phyloP scores from a whole-genome alignment of 2,888 invertebrate species.

The Aquatica leii region DNA sequence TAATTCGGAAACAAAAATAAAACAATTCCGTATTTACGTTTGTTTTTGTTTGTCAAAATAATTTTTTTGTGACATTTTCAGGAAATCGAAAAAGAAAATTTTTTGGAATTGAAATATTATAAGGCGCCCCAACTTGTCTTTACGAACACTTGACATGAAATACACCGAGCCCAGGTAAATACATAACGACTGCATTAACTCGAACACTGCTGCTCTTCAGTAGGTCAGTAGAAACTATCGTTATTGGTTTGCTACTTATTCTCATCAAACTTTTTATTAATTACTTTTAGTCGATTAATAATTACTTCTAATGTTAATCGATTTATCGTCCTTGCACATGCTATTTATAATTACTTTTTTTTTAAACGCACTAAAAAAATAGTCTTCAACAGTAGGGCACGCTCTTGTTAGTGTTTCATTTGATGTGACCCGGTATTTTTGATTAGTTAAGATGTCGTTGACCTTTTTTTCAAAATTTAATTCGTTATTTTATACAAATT shows the following conservation, averaged over 20 bases:
- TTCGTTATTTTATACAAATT: too few species aligned
- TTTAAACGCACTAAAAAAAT: too few species aligned
- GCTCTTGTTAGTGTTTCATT: too few species aligned
- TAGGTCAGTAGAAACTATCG: constrained; percentile 35
- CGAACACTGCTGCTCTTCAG: constrained; percentile 22
- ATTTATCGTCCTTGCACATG: not conserved
- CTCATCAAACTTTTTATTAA: not conserved
- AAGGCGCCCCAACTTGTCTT: constrained; percentile 10
- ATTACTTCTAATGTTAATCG: constrained; percentile 2
- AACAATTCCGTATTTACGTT: constrained; percentile 1
- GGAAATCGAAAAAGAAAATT: constrained; percentile 22
- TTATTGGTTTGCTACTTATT: constrained; percentile 5
- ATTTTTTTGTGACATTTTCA: constrained; percentile 12
- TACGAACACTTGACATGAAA: constrained; percentile 26
- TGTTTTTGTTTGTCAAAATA: not conserved
- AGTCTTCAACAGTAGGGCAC: too few species aligned
- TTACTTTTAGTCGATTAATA: too few species aligned
- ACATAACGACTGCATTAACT: constrained; percentile 17
- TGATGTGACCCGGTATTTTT: too few species aligned
- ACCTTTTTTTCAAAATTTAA: too few species aligned
- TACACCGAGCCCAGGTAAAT: constrained; percentile 27
- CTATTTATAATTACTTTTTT: not conserved
- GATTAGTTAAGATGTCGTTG: too few species aligned
- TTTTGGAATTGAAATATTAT: constrained; percentile 13
- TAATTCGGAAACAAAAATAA: not conserved